Evolutionary conservation across 2,888 invertebrate genomes (phyloP).

Genomic region (Branchipolynoe longqiensis): DNA sequence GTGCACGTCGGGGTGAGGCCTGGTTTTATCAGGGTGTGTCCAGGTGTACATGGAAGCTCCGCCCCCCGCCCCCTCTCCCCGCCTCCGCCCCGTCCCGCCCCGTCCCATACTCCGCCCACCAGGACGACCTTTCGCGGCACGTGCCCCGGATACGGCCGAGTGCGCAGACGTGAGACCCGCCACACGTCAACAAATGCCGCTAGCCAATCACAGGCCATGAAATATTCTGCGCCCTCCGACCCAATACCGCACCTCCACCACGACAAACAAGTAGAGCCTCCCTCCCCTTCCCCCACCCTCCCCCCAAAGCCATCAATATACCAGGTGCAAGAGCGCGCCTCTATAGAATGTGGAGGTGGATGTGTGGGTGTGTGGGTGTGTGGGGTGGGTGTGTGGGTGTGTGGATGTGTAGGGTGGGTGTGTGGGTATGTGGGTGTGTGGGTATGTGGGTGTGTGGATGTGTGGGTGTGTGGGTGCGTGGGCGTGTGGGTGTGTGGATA

Average conservation of each 20-base stretch:
- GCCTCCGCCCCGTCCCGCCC: background rate
- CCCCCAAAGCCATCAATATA: slow-evolving; percentile 40
- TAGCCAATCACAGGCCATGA: slow-evolving; percentile 27
- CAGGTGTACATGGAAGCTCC: slow-evolving; percentile 37
- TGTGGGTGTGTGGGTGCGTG: too few species aligned
- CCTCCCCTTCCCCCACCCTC: slow-evolving; percentile 15
- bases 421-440: too few species aligned
- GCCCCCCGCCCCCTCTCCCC: slow-evolving; percentile 17
- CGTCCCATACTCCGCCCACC: background rate
- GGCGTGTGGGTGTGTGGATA: too few species aligned
- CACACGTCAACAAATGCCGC: slow-evolving; percentile 29
- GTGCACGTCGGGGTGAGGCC: background rate
- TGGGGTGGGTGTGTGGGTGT: too few species aligned
- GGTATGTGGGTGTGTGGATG: too few species aligned
- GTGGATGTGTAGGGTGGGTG: too few species aligned
- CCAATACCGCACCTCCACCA: slow-evolving; percentile 32
- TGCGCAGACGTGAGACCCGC: slow-evolving; percentile 14
- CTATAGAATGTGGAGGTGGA: slow-evolving; percentile 43
- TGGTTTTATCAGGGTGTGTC: slow-evolving; percentile 44
- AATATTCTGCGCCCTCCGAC: slow-evolving; percentile 8
- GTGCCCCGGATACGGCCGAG: slow-evolving; percentile 41
- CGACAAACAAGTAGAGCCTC: slow-evolving; percentile 22
- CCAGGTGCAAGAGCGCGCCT: slow-evolving; percentile 33
- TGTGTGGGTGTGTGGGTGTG: too few species aligned
- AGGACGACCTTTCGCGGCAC: slow-evolving; percentile 42